Percentiles rank a stretch among this genome's conserved stretches.
These are phyloP conservation scores for Melanerpes formicivorus DNA, from an alignment of 2,113 vertebrate genomes.

Conservation along the genomic window DNA sequence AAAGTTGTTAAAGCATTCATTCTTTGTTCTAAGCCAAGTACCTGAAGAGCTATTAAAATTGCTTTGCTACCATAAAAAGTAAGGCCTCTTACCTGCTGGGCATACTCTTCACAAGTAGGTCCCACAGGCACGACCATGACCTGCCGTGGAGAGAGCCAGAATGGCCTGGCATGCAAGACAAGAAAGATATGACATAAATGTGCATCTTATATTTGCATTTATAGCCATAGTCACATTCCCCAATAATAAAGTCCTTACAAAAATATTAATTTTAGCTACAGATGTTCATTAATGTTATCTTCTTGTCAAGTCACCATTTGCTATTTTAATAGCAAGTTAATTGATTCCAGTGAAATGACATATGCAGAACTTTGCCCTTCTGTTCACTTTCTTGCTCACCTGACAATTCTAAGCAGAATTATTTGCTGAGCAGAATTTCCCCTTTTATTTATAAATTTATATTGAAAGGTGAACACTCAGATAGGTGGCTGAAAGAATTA, in stretches of 20 bases:
- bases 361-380: not conserved
- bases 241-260: not conserved
- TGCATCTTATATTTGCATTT: not conserved
- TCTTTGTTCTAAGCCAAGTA: not conserved
- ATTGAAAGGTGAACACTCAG: not conserved
- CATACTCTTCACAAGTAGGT: constrained; percentile 86
- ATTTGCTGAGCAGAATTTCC: not conserved
- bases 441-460: not conserved
- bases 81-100: constrained; percentile 78
- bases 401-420: not conserved
- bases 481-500: not conserved
- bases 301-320: not conserved
- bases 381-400: not conserved
- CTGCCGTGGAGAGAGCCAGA: constrained; percentile 93
- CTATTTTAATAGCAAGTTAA: not conserved
- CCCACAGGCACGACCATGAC: constrained; percentile 93
- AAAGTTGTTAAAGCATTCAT: not conserved
- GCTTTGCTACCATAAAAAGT: not conserved
- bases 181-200: not conserved
- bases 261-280: not conserved
- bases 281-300: not conserved
- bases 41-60: not conserved
- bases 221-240: not conserved
- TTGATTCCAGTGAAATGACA: not conserved
- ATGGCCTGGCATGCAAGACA: constrained; percentile 81